Conservation (phyloP, 2,113 vertebrate genomes). For the Triplophysa rosa region DNA sequence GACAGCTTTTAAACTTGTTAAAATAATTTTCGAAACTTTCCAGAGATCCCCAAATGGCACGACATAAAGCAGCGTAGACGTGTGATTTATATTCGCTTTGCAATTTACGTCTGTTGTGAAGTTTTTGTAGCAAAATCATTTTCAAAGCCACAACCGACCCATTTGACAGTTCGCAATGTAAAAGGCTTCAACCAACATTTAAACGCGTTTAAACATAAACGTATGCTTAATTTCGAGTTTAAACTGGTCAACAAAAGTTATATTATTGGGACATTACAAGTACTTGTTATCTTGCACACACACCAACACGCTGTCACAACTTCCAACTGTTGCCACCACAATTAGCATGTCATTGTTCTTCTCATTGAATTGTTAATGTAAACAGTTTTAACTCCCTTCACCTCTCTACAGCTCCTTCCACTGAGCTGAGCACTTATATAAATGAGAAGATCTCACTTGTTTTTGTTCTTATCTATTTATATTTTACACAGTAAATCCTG, state of each 20-base stretch:
- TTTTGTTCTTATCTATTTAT: not conserved
- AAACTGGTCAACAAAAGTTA: not conserved
- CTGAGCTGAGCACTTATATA: not conserved
- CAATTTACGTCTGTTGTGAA: not conserved
- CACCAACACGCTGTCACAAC: not conserved
- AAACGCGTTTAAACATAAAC: not conserved
- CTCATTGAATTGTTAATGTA: slow-evolving; percentile 13
- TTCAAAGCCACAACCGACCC: not conserved
- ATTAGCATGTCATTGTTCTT: slow-evolving; percentile 28
- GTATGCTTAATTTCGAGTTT: not conserved
- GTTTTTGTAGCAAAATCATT: not conserved
- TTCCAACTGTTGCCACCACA: slow-evolving; percentile 2
- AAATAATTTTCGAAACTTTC: not conserved
- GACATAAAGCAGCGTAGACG: not conserved
- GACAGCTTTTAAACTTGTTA: not conserved
- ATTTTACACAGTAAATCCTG: not conserved
- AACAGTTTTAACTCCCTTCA: not conserved
- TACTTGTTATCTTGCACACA: not conserved
- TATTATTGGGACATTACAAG: not conserved
- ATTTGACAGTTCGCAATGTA: no score
- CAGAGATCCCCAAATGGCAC: not conserved
- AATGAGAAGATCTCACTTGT: not conserved
- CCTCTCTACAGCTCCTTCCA: not conserved
- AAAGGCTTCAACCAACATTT: no score
- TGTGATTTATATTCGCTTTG: not conserved